phyloP scores from a whole-genome alignment of 1,140 invertebrate species.

The Helicorthomorpha holstii region DNA sequence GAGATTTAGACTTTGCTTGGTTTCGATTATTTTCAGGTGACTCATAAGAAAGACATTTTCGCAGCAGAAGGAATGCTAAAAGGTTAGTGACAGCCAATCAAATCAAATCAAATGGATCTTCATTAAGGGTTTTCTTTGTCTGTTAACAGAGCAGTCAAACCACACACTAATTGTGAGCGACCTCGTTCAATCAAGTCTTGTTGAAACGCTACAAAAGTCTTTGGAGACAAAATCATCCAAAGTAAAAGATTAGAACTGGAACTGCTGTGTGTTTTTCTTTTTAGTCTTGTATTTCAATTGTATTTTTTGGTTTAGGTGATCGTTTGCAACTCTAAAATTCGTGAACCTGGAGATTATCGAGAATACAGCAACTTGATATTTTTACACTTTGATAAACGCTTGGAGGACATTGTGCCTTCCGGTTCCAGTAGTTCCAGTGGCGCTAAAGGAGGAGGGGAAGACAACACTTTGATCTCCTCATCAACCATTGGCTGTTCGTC shows the following conservation, averaged over 20 bases:
- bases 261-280: not conserved
- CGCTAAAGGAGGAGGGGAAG: too few species aligned
- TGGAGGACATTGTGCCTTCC: not conserved
- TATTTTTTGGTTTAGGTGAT: not conserved
- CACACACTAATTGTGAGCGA: not conserved
- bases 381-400: not conserved
- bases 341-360: slow-evolving; percentile 1
- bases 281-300: too few species aligned
- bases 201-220: not conserved
- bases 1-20: too few species aligned
- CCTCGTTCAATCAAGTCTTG: not conserved
- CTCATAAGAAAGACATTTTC: slow-evolving; percentile 29
- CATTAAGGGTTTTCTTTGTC: too few species aligned
- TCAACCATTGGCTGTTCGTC: not conserved
- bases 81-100: too few species aligned
- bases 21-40: too few species aligned
- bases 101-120: too few species aligned
- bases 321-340: not conserved
- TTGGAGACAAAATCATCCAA: not conserved
- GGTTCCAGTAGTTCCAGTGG: not conserved
- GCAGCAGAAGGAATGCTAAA: slow-evolving; percentile 25
- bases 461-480: not conserved
- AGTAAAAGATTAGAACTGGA: not conserved
- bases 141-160: not conserved
- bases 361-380: not conserved